phyloP scores from a whole-genome alignment of 2,797 vertebrate species.

The Pseudochirops cupreus region DNA sequence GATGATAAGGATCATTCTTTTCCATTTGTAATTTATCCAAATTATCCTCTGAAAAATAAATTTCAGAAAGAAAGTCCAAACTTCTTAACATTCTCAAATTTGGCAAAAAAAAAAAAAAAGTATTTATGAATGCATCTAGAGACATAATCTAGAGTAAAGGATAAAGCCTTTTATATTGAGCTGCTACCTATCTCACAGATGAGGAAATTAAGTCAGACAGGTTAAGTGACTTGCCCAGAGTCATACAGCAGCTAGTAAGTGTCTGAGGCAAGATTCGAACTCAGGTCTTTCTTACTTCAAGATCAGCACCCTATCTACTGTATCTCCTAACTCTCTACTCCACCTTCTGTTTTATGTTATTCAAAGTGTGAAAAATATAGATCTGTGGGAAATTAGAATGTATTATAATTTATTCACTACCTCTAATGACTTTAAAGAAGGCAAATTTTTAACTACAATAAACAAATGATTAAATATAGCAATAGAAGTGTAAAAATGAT shows the following conservation, averaged over 20 bases:
- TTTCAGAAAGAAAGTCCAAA: slow-evolving; percentile 24
- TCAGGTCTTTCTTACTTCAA: background rate
- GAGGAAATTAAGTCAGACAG: background rate
- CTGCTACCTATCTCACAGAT: background rate
- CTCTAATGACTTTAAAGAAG: background rate
- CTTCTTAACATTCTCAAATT: background rate
- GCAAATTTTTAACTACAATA: background rate
- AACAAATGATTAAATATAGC: background rate
- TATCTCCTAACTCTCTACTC: background rate
- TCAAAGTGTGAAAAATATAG: background rate
- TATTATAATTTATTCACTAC: background rate
- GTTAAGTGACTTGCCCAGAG: background rate
- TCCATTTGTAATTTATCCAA: background rate
- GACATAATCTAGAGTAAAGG: background rate
- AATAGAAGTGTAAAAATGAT: background rate
- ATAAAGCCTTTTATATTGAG: background rate
- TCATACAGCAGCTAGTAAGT: background rate
- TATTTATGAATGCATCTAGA: slow-evolving; percentile 37
- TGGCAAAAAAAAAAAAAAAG: background rate
- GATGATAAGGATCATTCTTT: background rate
- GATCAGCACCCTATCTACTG: background rate
- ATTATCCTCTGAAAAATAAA: slow-evolving; percentile 6
- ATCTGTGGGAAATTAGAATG: background rate
- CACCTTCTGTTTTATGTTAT: background rate
- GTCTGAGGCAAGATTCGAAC: background rate